Base-by-base conservation (phyloP, 2,888 invertebrate species). In the Loripinus fragilis region DNA sequence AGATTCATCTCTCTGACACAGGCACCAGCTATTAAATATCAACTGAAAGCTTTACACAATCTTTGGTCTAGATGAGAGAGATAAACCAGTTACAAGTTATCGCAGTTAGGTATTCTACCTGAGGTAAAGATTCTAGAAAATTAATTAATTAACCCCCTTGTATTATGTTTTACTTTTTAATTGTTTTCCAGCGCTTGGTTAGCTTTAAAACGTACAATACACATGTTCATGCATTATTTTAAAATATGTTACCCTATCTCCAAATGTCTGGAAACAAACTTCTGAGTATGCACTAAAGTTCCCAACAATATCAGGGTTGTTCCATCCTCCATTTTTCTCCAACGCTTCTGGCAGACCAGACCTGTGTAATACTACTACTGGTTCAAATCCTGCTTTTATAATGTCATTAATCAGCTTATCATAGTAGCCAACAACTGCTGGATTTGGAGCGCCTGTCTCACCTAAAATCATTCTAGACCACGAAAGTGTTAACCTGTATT, bases 401-500 rank as follows among this genome's bases (percentile, higher is more conserved):
- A 97, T 94, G 87, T 95, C 96, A 88, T 96, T 94, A 71, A 97
- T 96, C 60, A 97, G 93, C 84, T 96, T 95, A 88, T 95, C 96
- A 92, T 98, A 98, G 93, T 97, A 97, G 76, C 95, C 94, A 17
- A 97, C 94, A 23, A 97, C 97, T 2, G 95, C 94, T 52, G 94
- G 94, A 91, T 96, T 97, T 35, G 97, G 30, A 48, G 65, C 42
- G 0, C 42, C 60, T 1, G 88, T 89, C 0, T 83, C 85, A 12
- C 94, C 95, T 0, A 97, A 97, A 80, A 97, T 93, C 67, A 97
- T 94, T 69, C 97, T 94, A 0, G 96, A 93, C 97, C 97, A 97
- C 0, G 96, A 95, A 23, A 94, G 86, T 0, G 94, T 94, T 81
- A 94, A 94, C 50, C 94, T 91, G 73, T 91, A 92, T 72, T 89